These are phyloP conservation scores for Centropus bengalensis DNA, from an alignment of 2,113 vertebrate species.

Conservation along the genomic window DNA sequence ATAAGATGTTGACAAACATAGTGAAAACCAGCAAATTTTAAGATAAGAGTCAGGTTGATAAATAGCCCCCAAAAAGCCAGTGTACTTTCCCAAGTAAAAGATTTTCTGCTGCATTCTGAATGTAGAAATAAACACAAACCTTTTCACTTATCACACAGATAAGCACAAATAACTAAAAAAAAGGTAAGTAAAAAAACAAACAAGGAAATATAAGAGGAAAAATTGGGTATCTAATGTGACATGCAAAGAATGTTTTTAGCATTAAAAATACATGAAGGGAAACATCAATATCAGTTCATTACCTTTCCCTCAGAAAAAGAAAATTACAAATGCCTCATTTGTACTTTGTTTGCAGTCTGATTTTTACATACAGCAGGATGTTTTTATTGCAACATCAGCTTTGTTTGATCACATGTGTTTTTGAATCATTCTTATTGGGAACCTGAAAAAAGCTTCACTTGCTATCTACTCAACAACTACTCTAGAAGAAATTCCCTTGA, in stretches of 20 bases:
- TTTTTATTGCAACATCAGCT: constrained; percentile 43
- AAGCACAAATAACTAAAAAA: background rate
- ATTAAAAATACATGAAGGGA: constrained; percentile 52
- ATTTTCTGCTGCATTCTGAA: background rate
- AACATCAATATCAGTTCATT: constrained; percentile 36
- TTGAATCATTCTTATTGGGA: background rate
- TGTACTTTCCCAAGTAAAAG: background rate
- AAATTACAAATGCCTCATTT: constrained; percentile 44
- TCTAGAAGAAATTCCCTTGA: background rate
- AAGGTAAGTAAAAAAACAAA: background rate
- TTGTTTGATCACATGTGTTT: constrained; percentile 13
- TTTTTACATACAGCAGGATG: constrained; percentile 37
- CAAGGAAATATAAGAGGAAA: background rate
- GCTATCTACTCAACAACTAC: background rate
- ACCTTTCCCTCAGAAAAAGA: background rate
- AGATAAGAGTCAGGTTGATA: background rate
- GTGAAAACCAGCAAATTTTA: background rate
- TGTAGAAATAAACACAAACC: background rate
- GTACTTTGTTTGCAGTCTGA: constrained; percentile 24
- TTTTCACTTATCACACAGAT: background rate
- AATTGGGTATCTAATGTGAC: background rate
- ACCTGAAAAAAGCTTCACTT: background rate
- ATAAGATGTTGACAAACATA: background rate
- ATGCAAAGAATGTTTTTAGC: constrained; percentile 12
- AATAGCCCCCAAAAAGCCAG: background rate